A percentile compares a stretch with the other conserved stretches of the same genome.
Evolutionary conservation across 2,888 invertebrate species (phyloP).

Genomic region (Bugula neritina): DNA sequence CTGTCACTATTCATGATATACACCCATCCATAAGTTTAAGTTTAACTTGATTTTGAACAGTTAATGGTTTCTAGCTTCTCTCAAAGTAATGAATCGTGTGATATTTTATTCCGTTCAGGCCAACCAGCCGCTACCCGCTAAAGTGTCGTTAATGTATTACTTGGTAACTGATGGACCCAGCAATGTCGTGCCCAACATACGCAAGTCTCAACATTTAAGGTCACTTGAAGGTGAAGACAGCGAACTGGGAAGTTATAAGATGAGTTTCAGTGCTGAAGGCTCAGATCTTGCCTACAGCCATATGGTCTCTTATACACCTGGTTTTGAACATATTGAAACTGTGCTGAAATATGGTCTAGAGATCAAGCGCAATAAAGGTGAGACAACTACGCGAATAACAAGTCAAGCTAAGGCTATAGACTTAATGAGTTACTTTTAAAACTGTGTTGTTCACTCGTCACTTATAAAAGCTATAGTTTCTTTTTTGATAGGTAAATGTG

Average conservation of each 20-base stretch:
- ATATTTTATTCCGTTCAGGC: neutral
- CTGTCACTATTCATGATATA: no score
- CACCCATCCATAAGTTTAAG: no score
- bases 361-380: conserved; percentile 36
- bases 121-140: conserved; percentile 31
- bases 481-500: no score
- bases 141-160: conserved; percentile 50
- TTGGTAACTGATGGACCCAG: conserved; percentile 60
- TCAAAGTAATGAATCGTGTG: no score
- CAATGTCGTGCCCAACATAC: conserved; percentile 38
- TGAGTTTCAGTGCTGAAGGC: conserved; percentile 56
- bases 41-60: no score
- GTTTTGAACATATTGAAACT: conserved; percentile 44
- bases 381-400: no score
- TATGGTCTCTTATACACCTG: conserved; percentile 40
- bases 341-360: conserved; percentile 38
- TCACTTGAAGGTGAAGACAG: conserved; percentile 71
- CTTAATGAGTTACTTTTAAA: no score
- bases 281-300: conserved; percentile 36
- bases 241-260: conserved; percentile 70
- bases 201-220: conserved; percentile 50
- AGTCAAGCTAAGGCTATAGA: no score
- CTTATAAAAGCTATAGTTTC: no score
- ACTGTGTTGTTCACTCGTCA: no score
- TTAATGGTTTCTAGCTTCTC: no score